These are phyloP conservation scores for Hydrolagus colliei DNA, from an alignment of 2,797 vertebrate genomes.

Conservation along the genomic window DNA sequence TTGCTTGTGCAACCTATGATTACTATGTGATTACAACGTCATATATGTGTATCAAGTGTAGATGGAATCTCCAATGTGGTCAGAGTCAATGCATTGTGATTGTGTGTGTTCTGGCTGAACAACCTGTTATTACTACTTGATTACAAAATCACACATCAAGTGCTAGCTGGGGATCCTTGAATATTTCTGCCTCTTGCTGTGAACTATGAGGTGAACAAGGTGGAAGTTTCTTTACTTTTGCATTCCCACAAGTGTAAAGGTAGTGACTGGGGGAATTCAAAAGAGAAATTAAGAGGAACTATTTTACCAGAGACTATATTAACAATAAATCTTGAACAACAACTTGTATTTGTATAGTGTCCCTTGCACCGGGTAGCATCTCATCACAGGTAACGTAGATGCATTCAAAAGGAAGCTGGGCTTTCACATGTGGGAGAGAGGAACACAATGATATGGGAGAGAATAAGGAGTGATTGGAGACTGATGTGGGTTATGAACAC, in stretches of 20 bases:
- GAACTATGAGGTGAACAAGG: neutral
- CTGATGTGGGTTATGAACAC: too few species aligned
- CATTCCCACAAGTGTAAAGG: neutral
- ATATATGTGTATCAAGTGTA: neutral
- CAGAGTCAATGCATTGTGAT: neutral
- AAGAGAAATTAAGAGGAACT: neutral
- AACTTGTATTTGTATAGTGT: too few species aligned
- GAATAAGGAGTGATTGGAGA: too few species aligned
- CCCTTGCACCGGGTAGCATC: too few species aligned
- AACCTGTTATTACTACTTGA: conserved; percentile 12
- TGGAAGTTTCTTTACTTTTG: neutral
- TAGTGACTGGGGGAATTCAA: neutral
- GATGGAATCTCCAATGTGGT: neutral
- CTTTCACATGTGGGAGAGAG: too few species aligned
- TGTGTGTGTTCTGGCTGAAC: neutral
- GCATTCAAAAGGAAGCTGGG: too few species aligned
- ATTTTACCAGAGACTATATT: too few species aligned
- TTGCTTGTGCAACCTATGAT: neutral
- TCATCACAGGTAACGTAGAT: too few species aligned
- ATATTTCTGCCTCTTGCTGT: neutral
- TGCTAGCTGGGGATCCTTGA: neutral
- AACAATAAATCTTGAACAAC: too few species aligned
- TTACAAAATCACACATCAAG: neutral
- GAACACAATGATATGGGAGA: too few species aligned
- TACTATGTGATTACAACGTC: neutral